Evolutionary conservation across 2,888 invertebrate species (phyloP), one percentile per base, ranked within the genome.

Genomic region (Mechanitis messenoides): DNA sequence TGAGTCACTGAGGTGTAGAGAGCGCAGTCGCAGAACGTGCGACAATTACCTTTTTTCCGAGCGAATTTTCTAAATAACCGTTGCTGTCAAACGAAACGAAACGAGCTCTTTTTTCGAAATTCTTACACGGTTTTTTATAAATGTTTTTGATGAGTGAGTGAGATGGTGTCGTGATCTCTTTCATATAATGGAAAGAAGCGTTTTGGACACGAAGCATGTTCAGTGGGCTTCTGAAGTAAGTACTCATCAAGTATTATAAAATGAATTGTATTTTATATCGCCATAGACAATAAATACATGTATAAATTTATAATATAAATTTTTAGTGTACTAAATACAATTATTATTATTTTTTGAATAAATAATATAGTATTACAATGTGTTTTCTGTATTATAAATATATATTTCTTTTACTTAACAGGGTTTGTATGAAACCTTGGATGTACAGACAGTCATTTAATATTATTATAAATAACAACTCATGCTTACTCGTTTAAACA

Each of bases 201-300:
- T 87, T 78, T 80, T 87, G 76, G 87, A 77, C 66, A 76, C 84
- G 66, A 81, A 79, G 67, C 87, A 87, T 73, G 86, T 90, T 67
- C 86, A 84, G 68, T 90, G 89, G 89, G 87, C 87, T 74, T 83
- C 87, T 69, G 82, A 88, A 74, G 89, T 90, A 66, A 89, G 89
- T 88, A 74, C 63, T 63, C 60, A 69, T 55, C 35, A 56, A 53
- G 33, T 20, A 45, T 3, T 1, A 35, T 60, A 33, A 56, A 46
- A 62, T 64, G 56, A 63, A 57, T 50, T 31, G 3, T 28, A 31
- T 31, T 50, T 31, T 31, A 4, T 28, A 31, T 20, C 20, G 20
- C 1, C 20, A 47, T n/a, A 20, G 28, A 47, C 20, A 47, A n/a
- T 47, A 28, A 47, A 28, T 38, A n/a, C 47, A n/a, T 4, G 20